Base-by-base conservation (phyloP, 2,797 vertebrate genomes). In the Arnoldichthys spilopterus region DNA sequence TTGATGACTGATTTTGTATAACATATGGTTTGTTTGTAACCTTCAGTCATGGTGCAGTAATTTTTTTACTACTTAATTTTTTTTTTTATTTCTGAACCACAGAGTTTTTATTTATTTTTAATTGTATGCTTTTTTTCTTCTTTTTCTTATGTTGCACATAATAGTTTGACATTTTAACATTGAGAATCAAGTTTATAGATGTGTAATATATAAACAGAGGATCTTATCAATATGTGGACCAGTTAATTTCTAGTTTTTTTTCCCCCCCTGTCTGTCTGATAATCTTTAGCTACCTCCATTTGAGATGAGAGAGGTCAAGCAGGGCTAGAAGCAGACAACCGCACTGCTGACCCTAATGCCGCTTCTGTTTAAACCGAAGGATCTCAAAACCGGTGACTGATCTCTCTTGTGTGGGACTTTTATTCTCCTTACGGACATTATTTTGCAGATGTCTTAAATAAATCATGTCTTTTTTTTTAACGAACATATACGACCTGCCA, bases 221-320 rank as follows among this genome's bases (percentile, higher is more conserved):
- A 66, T 81, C 40, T 12, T 76, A 32, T 76, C 32, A 56, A 37
- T 62, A 73, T 51, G 66, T 81, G 54, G 72, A 68, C 37, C 53
- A 61, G 59, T 85, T 70, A 76, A 70, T 82, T 70, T 70, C 34
- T 51, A n/a, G 45, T 51, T 51, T n/a, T 53, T 20, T 53, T 61
- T 8, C 80, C 47, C 51, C 59, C 12, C 74, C 67, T 51, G 51
- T 76, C 78, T 77, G 56, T 78, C 78, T 67, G 77, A 79, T 74
- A 6, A 73, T 83, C 70, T 84, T 82, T 79, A 80, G 84, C 87
- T 86, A 86, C 85, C 84, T 89, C 85, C 71, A 54, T 78, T 68
- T 82, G 76, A 82, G 83, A 82, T 84, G 72, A 73, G 80, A 85
- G 78, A 78, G 79, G 74, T 76, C 43, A 64, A 67, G 66, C 61